phyloP scores from a whole-genome alignment of 2,888 invertebrate genomes.

The Pelosia muscerda region DNA sequence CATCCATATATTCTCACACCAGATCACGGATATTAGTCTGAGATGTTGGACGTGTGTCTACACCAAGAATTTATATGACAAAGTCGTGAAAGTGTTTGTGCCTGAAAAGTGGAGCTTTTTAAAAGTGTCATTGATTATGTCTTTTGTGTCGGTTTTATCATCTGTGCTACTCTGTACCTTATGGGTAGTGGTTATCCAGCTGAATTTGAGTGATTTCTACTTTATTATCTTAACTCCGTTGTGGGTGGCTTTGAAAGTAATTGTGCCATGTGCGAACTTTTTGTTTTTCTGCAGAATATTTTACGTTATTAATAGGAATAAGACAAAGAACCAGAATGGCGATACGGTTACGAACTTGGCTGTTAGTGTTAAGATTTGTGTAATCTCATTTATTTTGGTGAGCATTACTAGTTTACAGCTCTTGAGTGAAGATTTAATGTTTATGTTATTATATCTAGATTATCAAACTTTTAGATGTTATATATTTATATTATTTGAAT shows the following conservation, averaged over 20 bases:
- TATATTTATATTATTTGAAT: too few relatives aligned
- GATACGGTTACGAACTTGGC: not conserved
- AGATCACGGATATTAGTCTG: not conserved
- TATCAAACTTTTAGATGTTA: too few relatives aligned
- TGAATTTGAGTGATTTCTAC: not conserved
- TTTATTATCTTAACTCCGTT: not conserved
- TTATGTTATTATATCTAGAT: not conserved
- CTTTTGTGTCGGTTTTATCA: not conserved
- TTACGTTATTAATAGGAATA: not conserved
- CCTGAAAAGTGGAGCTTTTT: not conserved
- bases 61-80: not conserved
- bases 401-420: not conserved
- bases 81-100: not conserved
- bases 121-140: not conserved
- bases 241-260: not conserved
- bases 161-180: not conserved
- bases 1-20: not conserved
- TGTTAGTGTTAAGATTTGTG: not conserved
- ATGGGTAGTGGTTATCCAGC: not conserved
- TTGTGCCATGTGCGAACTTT: not conserved
- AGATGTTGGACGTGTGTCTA: not conserved
- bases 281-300: not conserved
- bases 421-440: not conserved
- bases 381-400: not conserved
- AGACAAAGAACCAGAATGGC: not conserved